Conservation (phyloP, 2,113 vertebrate genomes). For the Spea bombifrons region DNA sequence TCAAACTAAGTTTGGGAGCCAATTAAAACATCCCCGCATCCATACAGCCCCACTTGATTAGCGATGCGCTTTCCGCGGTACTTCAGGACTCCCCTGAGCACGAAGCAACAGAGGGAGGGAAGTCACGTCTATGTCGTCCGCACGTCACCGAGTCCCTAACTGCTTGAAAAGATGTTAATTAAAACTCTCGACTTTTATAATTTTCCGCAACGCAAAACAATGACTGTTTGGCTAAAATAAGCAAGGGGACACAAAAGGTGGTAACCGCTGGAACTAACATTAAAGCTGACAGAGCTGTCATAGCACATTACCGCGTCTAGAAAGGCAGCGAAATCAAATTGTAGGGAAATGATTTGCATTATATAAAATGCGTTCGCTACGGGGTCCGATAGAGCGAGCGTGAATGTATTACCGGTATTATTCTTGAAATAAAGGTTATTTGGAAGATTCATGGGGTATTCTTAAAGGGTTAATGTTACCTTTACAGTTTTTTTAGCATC, state of each 20-base stretch:
- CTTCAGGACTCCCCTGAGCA: background rate
- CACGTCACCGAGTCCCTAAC: background rate
- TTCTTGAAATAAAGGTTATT: too few species aligned
- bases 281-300: background rate
- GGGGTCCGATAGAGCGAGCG: too few species aligned
- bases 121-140: background rate
- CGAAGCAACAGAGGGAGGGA: background rate
- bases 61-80: background rate
- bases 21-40: too few species aligned
- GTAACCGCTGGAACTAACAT: background rate
- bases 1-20: too few species aligned
- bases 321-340: background rate
- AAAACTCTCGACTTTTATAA: background rate
- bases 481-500: too few species aligned
- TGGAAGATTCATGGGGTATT: too few species aligned
- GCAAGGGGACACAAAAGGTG: background rate
- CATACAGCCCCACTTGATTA: too few species aligned
- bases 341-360: conserved; percentile 40
- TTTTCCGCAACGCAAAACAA: background rate
- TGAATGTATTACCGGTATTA: too few species aligned
- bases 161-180: background rate
- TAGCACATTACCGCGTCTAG: background rate
- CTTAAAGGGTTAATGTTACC: too few species aligned
- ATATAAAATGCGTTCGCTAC: background rate
- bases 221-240: background rate